Conservation (phyloP, 2,888 invertebrate species). For the Drosophila stalkeri region DNA sequence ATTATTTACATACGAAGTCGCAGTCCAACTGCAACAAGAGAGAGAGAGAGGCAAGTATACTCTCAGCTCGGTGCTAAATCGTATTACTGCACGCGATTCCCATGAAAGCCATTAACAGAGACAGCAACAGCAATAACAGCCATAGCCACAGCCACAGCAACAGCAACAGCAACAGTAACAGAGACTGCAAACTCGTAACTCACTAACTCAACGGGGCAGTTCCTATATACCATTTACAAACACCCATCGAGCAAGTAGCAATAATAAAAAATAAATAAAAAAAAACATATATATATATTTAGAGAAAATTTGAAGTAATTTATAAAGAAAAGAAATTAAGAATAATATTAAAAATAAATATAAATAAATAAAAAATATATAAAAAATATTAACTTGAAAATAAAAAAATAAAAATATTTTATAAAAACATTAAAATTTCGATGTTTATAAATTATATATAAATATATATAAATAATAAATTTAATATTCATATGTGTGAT, state of each 20-base stretch:
- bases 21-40: conserved; percentile 44
- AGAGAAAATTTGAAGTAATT: not conserved
- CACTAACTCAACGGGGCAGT: conserved; percentile 51
- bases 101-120: conserved; percentile 75
- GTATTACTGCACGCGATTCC: conserved; percentile 78
- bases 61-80: conserved; percentile 60
- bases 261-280: too few relatives aligned
- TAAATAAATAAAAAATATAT: not conserved
- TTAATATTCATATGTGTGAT: too few relatives aligned
- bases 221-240: conserved; percentile 35
- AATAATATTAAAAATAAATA: not conserved
- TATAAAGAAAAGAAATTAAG: not conserved
- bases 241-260: not conserved
- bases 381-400: not conserved
- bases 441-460: too few relatives aligned
- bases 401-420: not conserved
- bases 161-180: conserved; percentile 33
- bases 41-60: conserved; percentile 17
- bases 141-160: conserved; percentile 14
- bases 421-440: too few relatives aligned
- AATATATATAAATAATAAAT: too few relatives aligned
- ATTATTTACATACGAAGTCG: conserved; percentile 55
- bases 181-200: conserved; percentile 41
- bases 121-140: conserved; percentile 39
- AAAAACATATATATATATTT: not conserved